phyloP scores from a whole-genome alignment of 30 jellyfish, hydroid and myxozoan species.

The Aurelia sp. region DNA sequence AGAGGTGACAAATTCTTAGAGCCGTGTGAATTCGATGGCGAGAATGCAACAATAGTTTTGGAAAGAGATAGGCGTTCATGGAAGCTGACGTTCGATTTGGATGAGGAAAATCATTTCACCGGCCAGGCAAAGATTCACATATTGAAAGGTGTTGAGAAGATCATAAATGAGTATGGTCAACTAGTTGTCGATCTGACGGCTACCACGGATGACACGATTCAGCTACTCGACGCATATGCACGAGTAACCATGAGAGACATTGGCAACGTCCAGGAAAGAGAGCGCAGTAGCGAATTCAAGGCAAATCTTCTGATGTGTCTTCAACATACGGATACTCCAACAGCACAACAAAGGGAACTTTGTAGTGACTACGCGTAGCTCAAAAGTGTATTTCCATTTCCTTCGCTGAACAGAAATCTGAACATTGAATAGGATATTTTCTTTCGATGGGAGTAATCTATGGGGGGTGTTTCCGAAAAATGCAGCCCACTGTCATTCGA shows the following conservation, averaged over 20 bases:
- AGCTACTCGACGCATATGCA: too few species aligned
- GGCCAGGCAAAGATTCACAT: too few species aligned
- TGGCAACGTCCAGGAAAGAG: not conserved
- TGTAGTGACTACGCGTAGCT: too few species aligned
- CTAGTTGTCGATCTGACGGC: not conserved
- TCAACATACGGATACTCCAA: not conserved
- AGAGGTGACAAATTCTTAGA: not conserved
- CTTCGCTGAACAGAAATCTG: too few species aligned
- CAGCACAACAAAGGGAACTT: too few species aligned
- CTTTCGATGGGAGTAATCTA: too few species aligned
- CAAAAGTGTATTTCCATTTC: too few species aligned
- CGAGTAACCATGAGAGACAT: not conserved
- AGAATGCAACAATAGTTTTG: not conserved
- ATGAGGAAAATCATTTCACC: too few species aligned
- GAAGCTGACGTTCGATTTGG: too few species aligned
- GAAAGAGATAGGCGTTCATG: not conserved
- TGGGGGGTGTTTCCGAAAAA: too few species aligned
- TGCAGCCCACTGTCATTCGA: too few species aligned
- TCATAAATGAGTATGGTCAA: not conserved
- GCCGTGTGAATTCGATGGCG: conserved; percentile 1
- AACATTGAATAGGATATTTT: too few species aligned
- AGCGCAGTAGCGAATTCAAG: not conserved
- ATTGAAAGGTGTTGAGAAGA: not conserved
- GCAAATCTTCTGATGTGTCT: not conserved
- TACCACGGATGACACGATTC: not conserved